Conservation (phyloP, 2,888 invertebrate species). For the Tachina lurida region DNA sequence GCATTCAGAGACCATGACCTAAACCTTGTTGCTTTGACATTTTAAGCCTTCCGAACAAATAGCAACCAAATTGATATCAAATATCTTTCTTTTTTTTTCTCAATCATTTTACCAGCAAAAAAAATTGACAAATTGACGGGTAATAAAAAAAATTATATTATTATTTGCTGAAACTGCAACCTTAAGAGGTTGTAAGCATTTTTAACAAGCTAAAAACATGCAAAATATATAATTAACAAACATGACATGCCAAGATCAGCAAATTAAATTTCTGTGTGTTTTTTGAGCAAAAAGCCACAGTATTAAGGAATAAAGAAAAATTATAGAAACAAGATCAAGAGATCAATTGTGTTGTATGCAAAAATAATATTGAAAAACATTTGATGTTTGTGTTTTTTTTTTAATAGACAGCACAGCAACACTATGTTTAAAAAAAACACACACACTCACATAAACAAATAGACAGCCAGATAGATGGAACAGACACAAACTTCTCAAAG, state of each 20-base stretch:
- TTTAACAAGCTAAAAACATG: slow-evolving; percentile 61
- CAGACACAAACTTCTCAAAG: slow-evolving; percentile 34
- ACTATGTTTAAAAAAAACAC: slow-evolving; percentile 15
- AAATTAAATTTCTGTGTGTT: slow-evolving; percentile 54
- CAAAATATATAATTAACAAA: slow-evolving; percentile 65
- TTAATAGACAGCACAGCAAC: slow-evolving; percentile 17
- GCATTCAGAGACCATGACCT: slow-evolving; percentile 9
- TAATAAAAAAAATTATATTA: slow-evolving; percentile 44
- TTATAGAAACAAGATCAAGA: slow-evolving; percentile 62
- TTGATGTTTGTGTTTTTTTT: slow-evolving; percentile 43
- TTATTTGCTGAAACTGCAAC: background rate
- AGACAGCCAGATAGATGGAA: background rate
- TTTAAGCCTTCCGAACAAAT: slow-evolving; percentile 22
- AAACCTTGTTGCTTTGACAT: background rate
- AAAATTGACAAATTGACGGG: slow-evolving; percentile 62
- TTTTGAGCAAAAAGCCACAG: slow-evolving; percentile 30
- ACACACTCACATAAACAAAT: background rate
- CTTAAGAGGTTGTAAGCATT: slow-evolving; percentile 7
- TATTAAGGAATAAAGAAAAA: slow-evolving; percentile 26
- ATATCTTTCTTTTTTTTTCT: slow-evolving; percentile 26
- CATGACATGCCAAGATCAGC: slow-evolving; percentile 65
- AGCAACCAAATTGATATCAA: slow-evolving; percentile 26
- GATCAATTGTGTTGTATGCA: slow-evolving; percentile 65
- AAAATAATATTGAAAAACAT: slow-evolving; percentile 48
- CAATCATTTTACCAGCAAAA: slow-evolving; percentile 43